Base-by-base conservation (phyloP, 2,888 invertebrate species). In the Chorisops tibialis region DNA sequence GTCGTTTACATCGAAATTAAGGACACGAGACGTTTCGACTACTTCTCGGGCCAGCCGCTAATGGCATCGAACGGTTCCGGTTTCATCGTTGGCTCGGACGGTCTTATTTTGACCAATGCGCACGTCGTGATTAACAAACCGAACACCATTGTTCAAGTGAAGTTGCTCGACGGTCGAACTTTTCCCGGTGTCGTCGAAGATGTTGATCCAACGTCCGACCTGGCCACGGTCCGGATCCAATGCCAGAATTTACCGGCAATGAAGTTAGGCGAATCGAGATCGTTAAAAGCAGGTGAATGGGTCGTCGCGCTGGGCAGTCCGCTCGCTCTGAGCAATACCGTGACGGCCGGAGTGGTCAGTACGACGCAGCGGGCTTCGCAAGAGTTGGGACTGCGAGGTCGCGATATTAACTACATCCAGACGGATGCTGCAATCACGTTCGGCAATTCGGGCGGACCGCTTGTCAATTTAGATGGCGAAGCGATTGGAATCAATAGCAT, bases 391-490 rank as follows among this genome's bases (percentile, higher is more conserved):
- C 73, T 90, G 52, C 81, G 80, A 69, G 84, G 84, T 78, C 70
- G 69, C 4, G 87, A 92, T 73, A 93, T 96, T 82, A 87, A 87
- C 22, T 93, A 93, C 75, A 91, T 96, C 67, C 96, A 96, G 78
- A 96, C 96, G 0, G 96, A 97, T 77, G 96, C 96, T n/a, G 88
- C 94, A 0, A 95, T 96, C 68, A 96, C 93, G 0, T 93, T 93
- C 76, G 96, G 96, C 1, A 96, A 96, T 79, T 95, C 95, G 12
- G 96, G 96, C 0, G 96, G 96, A 0, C 96, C 96, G 0, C 76
- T 96, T 2, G 90, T 97, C 0, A 96, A 97, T 78, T 77, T 96
- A 69, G 91, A 95, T 71, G 95, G 95, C 0, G 93, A 96, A 77
- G 96, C 90, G 0, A 94, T 97, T 69, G 96, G 96, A 1, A 91